These are phyloP conservation scores for Geopemphigus sp. DNA, from an alignment of 1,140 invertebrate species.

Conservation along the genomic window DNA sequence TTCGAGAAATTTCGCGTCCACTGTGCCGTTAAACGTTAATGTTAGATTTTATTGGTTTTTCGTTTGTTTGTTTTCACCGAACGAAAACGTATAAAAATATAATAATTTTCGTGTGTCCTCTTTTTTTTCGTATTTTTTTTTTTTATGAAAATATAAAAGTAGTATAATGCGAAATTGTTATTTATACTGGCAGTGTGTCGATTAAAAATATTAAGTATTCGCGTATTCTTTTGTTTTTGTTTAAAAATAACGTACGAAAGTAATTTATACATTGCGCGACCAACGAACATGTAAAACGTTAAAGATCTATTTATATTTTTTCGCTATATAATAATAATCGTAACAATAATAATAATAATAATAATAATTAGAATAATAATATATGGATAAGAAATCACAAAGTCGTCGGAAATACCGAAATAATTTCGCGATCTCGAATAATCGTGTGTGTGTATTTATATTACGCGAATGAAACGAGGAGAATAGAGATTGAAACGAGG, in stretches of 20 bases:
- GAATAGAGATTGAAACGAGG: not conserved
- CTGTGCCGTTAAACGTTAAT: no score
- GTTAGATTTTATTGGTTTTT: no score
- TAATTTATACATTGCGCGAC: slow-evolving; percentile 14
- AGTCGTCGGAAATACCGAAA: slow-evolving; percentile 32
- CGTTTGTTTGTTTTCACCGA: no score
- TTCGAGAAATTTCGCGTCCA: no score
- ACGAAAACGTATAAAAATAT: slow-evolving; percentile 43
- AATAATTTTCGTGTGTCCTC: slow-evolving; percentile 17
- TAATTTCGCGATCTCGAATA: slow-evolving; percentile 23
- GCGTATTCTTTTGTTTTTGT: slow-evolving; percentile 40
- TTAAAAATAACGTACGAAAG: slow-evolving; percentile 37
- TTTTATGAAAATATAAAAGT: slow-evolving; percentile 50
- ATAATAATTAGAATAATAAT: no score
- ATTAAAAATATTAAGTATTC: slow-evolving; percentile 49
- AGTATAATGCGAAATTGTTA: slow-evolving; percentile 48
- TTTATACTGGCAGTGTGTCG: slow-evolving; percentile 44
- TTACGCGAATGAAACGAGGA: not conserved
- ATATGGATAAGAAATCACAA: slow-evolving; percentile 34
- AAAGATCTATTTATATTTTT: not conserved
- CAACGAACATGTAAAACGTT: slow-evolving; percentile 22
- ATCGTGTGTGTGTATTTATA: not conserved
- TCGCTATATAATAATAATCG: slow-evolving; percentile 6
- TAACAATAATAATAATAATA: no score
- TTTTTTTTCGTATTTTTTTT: slow-evolving; percentile 37